These are phyloP conservation scores for Fragum fragum DNA, from an alignment of 2,888 invertebrate genomes.

Conservation along the genomic window DNA sequence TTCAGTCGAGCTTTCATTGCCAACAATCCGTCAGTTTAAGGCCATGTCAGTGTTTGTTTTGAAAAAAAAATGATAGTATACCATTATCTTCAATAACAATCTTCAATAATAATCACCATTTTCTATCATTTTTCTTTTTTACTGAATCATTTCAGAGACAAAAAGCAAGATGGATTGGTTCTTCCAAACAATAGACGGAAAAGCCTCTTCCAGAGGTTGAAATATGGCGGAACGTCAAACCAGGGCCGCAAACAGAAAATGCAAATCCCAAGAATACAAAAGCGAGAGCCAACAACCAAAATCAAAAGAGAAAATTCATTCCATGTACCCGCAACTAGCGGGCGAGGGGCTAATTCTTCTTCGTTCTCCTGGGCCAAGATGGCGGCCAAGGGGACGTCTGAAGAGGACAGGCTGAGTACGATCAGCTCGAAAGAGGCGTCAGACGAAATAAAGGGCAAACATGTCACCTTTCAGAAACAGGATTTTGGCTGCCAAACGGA, in stretches of 20 bases:
- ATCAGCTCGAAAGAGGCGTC: conserved; percentile 71
- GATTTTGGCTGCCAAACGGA: conserved; percentile 75
- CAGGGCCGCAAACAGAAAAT: conserved; percentile 37
- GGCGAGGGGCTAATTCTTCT: conserved; percentile 41
- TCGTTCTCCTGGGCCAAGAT: conserved; percentile 71
- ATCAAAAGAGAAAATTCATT: conserved; percentile 72
- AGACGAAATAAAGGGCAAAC: conserved; percentile 62
- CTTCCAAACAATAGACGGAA: conserved; percentile 38
- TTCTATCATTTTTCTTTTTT: not conserved
- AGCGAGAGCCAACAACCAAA: conserved; percentile 37
- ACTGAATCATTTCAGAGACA: conserved; percentile 60
- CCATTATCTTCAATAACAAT: too few relatives aligned
- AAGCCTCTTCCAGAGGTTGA: conserved; percentile 51
- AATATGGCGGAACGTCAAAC: conserved; percentile 47
- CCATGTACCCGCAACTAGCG: conserved; percentile 61
- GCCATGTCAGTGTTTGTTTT: too few relatives aligned
- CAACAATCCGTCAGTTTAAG: too few relatives aligned
- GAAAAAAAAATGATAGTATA: too few relatives aligned
- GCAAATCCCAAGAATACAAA: conserved; percentile 44
- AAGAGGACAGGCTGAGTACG: conserved; percentile 67
- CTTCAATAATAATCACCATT: too few relatives aligned
- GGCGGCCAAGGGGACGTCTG: conserved; percentile 59
- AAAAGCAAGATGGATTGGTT: conserved; percentile 57
- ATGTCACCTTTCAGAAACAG: conserved; percentile 45
- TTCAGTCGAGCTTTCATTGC: too few relatives aligned